Evolutionary conservation across 2,888 invertebrate genomes (phyloP), one percentile per base, ranked within the genome.

Genomic region (Caenorhabditis zanzibari): DNA sequence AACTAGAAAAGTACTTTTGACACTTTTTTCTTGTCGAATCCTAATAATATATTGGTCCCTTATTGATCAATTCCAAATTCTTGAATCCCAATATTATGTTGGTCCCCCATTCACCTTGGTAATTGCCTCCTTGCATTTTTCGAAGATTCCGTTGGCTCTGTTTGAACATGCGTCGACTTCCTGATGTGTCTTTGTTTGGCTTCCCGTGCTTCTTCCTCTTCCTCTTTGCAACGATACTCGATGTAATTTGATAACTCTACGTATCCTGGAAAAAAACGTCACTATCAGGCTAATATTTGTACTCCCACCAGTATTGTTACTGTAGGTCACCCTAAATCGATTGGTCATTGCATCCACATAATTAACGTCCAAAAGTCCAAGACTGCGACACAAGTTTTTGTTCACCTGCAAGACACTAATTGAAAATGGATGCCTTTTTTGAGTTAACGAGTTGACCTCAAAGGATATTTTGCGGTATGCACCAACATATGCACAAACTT

Each of bases 401-500:
- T 79, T 82, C n/a, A 85, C 85, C 86, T 86, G 61, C 56, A 85
- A 72, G 7, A 32, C 32, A 7, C 32, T 7, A 32, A 32, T 32
- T 32, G 7, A 6, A 12, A 6, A 12, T 73, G 4, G n/a, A 10
- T 7, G 9, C 12, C 10, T 66, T 69, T 41, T n/a, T 63, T 63
- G 7, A 26, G 24, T 9, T 44, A 63, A 26, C 26, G 44, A 16
- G 44, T 44, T 10, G 44, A 88, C 85, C 72, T 85, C 80, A 71
- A 88, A 88, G 2, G 75, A 66, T 12, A 84, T 63, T 49, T 84
- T 86, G 22, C 87, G 74, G 71, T 87, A 89, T 12, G 87, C 84
- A 19, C 87, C 89, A n/a, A 85, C 85, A 44, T 85, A 87, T 7
- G 88, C 88, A 72, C 86, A 88, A 19, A 89, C 81, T 71, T 84